Evolutionary conservation across 2,113 vertebrate genomes (phyloP).

Genomic region (Megaceryle maxima): DNA sequence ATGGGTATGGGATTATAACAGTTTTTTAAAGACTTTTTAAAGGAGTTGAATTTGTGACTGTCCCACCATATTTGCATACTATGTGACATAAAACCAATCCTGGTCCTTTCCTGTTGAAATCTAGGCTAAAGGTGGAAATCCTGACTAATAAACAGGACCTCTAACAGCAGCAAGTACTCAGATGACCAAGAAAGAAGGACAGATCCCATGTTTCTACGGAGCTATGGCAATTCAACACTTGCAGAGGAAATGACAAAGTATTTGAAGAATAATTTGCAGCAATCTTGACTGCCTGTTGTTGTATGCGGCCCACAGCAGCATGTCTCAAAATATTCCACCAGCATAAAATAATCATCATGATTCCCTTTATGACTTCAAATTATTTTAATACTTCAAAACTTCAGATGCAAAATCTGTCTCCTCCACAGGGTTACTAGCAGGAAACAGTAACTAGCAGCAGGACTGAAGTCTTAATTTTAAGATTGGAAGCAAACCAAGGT

Average conservation of each 20-base stretch:
- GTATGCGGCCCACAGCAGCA: background rate
- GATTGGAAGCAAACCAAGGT: background rate
- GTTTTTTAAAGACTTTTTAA: background rate
- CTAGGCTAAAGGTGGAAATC: background rate
- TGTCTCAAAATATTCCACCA: background rate
- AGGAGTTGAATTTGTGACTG: background rate
- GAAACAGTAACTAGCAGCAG: background rate
- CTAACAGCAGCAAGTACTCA: background rate
- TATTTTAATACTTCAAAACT: background rate
- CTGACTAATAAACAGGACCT: background rate
- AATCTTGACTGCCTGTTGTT: background rate
- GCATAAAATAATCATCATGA: background rate
- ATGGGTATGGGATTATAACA: background rate
- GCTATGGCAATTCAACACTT: background rate
- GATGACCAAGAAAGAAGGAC: background rate
- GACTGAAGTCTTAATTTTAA: conserved; percentile 46
- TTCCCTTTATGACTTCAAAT: background rate
- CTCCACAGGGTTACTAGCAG: background rate
- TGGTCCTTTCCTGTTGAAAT: background rate
- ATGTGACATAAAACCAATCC: background rate
- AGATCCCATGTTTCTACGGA: background rate
- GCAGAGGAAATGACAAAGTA: background rate
- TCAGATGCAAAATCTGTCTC: background rate
- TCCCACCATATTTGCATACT: background rate
- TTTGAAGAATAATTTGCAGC: background rate